Conservation (phyloP, 2,888 invertebrate species). For the Digitonthophagus gazella region DNA sequence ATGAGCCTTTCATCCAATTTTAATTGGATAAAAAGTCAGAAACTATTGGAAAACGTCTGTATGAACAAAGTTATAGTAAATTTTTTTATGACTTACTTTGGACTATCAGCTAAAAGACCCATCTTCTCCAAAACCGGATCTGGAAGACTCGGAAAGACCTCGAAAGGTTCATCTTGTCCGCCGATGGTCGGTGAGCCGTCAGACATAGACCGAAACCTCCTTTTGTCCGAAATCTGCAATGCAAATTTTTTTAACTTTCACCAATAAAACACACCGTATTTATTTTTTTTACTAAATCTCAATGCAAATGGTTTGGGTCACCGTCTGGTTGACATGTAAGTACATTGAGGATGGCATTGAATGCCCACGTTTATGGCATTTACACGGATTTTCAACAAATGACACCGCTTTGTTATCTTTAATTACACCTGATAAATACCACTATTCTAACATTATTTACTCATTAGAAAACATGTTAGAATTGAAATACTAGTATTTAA, state of each 20-base stretch:
- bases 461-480: too few species aligned
- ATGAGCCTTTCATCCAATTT: too few species aligned
- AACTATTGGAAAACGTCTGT: too few species aligned
- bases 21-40: too few species aligned
- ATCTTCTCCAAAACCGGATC: conserved; percentile 51
- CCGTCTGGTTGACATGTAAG: not conserved
- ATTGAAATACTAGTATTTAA: too few species aligned
- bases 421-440: not conserved
- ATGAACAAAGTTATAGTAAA: too few species aligned
- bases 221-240: conserved; percentile 36
- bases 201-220: conserved; percentile 45
- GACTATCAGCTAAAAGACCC: conserved; percentile 45
- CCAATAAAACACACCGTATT: not conserved
- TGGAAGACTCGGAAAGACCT: conserved; percentile 51
- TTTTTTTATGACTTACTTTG: conserved; percentile 38
- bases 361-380: not conserved
- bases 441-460: too few species aligned
- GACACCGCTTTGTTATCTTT: not conserved
- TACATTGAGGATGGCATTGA: too few species aligned
- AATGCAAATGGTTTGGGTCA: not conserved
- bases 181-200: conserved; percentile 39
- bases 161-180: conserved; percentile 37
- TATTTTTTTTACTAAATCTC: not conserved
- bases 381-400: not conserved
- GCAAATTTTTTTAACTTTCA: not conserved